phyloP scores from a whole-genome alignment of 2,797 vertebrate genomes.

The Steatocranus sp. region DNA sequence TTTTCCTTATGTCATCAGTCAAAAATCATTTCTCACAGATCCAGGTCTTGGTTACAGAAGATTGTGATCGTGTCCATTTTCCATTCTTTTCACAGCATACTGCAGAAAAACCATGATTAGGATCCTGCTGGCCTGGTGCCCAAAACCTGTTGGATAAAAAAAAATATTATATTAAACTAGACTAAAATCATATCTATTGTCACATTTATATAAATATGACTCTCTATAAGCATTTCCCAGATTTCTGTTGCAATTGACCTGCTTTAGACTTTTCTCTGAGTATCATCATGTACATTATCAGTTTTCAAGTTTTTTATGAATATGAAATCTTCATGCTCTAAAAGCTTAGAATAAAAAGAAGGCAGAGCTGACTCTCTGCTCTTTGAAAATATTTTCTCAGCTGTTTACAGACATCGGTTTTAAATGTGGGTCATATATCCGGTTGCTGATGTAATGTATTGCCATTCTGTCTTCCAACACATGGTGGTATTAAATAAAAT shows the following conservation, averaged over 20 bases:
- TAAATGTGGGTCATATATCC: too few species aligned
- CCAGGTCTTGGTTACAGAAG: not conserved
- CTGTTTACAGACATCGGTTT: not conserved
- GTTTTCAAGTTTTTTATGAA: not conserved
- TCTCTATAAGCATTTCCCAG: not conserved
- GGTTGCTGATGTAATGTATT: not conserved
- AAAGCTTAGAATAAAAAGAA: not conserved
- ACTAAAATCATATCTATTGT: not conserved
- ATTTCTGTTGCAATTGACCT: not conserved
- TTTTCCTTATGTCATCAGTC: not conserved
- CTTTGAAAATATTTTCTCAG: not conserved
- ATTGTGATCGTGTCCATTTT: not conserved
- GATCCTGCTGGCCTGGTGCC: rapidly evolving
- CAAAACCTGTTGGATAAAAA: not conserved
- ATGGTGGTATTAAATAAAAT: not conserved
- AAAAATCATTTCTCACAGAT: not conserved
- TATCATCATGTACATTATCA: not conserved
- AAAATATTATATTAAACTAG: not conserved
- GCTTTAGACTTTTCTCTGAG: not conserved
- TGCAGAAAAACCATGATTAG: not conserved
- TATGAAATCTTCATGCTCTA: not conserved
- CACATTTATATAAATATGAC: not conserved
- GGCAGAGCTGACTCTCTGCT: not conserved
- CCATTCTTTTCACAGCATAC: not conserved
- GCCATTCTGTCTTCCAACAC: not conserved